A percentile compares a stretch with the other conserved stretches of the same genome.
These are phyloP conservation scores for Epistrophella euchroma DNA, from an alignment of 2,888 invertebrate species.

Conservation along the genomic window DNA sequence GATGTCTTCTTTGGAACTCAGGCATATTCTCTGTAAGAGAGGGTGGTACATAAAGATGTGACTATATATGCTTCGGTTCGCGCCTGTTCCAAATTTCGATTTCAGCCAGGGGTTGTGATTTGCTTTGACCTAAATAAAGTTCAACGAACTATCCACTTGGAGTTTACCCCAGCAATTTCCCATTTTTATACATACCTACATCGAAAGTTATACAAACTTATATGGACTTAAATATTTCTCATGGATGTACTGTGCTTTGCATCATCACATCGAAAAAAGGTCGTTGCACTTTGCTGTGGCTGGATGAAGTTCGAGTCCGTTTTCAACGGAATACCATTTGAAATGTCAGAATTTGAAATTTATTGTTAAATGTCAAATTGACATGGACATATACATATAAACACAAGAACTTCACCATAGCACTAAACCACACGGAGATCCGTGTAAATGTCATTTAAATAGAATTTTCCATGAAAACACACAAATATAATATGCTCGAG, in stretches of 20 bases:
- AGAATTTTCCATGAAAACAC: slow-evolving; percentile 58
- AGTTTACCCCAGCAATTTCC: slow-evolving; percentile 36
- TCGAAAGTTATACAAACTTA: slow-evolving; percentile 16
- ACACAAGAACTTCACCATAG: slow-evolving; percentile 8
- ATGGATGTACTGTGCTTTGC: slow-evolving; percentile 2
- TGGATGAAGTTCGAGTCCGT: slow-evolving; percentile 8
- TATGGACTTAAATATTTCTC: slow-evolving; percentile 23
- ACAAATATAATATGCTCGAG: slow-evolving; percentile 10
- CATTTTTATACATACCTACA: neutral
- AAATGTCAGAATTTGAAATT: slow-evolving; percentile 72
- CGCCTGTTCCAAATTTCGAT: slow-evolving; percentile 77
- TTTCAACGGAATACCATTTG: slow-evolving; percentile 46
- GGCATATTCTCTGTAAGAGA: slow-evolving; percentile 25
- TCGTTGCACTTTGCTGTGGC: slow-evolving; percentile 3
- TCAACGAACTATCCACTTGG: slow-evolving; percentile 78
- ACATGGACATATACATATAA: neutral
- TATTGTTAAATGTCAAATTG: slow-evolving; percentile 71
- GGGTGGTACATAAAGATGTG: slow-evolving; percentile 32
- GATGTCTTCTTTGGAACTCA: slow-evolving; percentile 3
- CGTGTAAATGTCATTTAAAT: slow-evolving; percentile 69
- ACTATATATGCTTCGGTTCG: slow-evolving; percentile 36
- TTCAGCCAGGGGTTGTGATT: slow-evolving; percentile 82
- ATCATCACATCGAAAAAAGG: neutral
- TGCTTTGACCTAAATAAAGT: slow-evolving; percentile 83
- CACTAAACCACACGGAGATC: slow-evolving; percentile 42